Base-by-base conservation (phyloP, 2,888 invertebrate genomes). In the Steinernema scapterisci region DNA sequence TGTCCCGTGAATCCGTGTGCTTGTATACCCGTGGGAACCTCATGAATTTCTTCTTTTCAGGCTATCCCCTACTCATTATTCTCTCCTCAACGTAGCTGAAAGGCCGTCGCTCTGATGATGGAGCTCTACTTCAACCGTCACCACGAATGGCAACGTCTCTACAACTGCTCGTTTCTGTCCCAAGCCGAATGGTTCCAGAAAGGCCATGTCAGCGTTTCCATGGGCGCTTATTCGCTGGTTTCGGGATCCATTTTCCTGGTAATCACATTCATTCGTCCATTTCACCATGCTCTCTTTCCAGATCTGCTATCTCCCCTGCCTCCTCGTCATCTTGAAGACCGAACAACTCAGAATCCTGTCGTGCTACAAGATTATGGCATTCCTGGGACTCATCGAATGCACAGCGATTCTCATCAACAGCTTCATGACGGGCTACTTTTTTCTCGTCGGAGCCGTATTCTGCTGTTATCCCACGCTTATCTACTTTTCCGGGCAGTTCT, bases 351-450 rank as follows among this genome's bases (percentile, higher is more conserved):
- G 63, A 27, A 63, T 27, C 16, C 63, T 63, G 9, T 63, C 63
- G 7, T 63, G 63, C 63, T 63, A 63, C 63, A 63, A 63, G 31
- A 63, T 63, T 27, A 63, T 63, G 63, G 25, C 31, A 5, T 27
- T 13, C n/a, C 31, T 63, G 31, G 63, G 63, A 1, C 11, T 63
- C 9, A 27, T 63, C n/a, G 63, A 63, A 25, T 63, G 63, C 63
- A 9, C 25, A 1, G 27, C 25, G 16, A 27, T 63, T 13, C 16
- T 31, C 31, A 31, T 63, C n/a, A 63, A 25, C n/a, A 27, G 63
- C 38, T 27, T 63, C 27, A 31, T 63, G 16, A n/a, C 63, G 1
- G 63, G 63, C 1, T 63, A 63, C 38, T 31, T 63, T 11, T 63
- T 63, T n/a, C 63, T 63, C 6, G 63, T 31, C 1, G 63, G 63